phyloP scores from a whole-genome alignment of 37 sponge, comb jelly and placozoan species.

The Hormiphora californensis region DNA sequence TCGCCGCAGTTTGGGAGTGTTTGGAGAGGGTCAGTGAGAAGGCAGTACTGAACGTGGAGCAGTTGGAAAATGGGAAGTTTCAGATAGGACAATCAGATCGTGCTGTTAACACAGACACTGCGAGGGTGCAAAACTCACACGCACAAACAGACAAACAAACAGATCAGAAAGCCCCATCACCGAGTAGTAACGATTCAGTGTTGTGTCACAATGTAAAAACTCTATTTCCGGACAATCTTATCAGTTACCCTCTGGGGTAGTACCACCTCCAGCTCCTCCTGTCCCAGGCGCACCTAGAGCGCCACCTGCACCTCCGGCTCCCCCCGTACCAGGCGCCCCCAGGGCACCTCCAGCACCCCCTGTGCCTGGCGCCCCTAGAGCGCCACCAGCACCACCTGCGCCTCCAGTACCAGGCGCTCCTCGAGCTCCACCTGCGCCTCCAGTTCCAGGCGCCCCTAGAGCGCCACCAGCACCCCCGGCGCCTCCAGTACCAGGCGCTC shows the following conservation, averaged over 20 bases:
- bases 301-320: slow-evolving; percentile 36
- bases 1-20: slow-evolving; percentile 34
- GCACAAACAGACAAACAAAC: not conserved
- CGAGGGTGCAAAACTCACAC: not conserved
- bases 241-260: not conserved
- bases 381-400: slow-evolving; percentile 31
- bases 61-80: not conserved
- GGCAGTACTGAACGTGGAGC: slow-evolving; percentile 24
- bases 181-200: too few species aligned
- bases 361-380: not conserved
- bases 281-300: not conserved
- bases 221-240: slow-evolving; percentile 29
- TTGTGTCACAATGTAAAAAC: slow-evolving; percentile 47
- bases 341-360: slow-evolving; percentile 33
- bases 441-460: not conserved
- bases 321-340: too few species aligned
- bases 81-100: not conserved
- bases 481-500: not conserved
- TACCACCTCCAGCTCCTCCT: slow-evolving; percentile 27
- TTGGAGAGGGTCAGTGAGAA: not conserved
- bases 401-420: not conserved
- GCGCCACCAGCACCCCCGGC: not conserved
- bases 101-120: not conserved
- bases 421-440: not conserved
- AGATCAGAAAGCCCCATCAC: not conserved